These are phyloP conservation scores for Melitaea cinxia DNA, from an alignment of 1,140 invertebrate genomes.

Conservation along the genomic window DNA sequence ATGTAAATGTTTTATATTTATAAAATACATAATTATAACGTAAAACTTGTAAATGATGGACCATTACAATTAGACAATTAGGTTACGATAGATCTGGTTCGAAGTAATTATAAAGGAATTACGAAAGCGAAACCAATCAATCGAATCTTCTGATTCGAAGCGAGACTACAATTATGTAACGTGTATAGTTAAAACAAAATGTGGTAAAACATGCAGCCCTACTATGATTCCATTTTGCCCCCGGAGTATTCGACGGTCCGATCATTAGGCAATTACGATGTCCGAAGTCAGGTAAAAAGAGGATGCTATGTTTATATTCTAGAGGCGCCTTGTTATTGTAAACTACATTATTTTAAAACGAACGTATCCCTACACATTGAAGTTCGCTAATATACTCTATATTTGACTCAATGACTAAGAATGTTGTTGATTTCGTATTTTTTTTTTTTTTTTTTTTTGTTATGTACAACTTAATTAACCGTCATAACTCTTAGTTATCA, in stretches of 20 bases:
- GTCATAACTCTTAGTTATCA: too few species aligned
- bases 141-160: constrained; percentile 10
- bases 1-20: neutral
- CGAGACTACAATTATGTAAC: constrained; percentile 14
- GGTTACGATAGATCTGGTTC: constrained; percentile 30
- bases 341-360: constrained; percentile 15
- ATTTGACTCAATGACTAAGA: too few species aligned
- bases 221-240: constrained; percentile 19
- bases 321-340: constrained; percentile 13
- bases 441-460: too few species aligned
- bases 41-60: constrained; percentile 2
- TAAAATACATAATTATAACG: neutral
- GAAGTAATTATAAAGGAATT: constrained; percentile 31
- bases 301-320: constrained; percentile 22
- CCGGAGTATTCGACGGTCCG: constrained; percentile 23
- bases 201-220: constrained; percentile 32
- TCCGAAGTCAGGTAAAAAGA: constrained; percentile 47
- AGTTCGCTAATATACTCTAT: too few species aligned
- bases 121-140: constrained; percentile 32
- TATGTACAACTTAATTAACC: too few species aligned
- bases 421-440: too few species aligned
- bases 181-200: constrained; percentile 9
- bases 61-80: constrained; percentile 24
- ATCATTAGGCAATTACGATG: constrained; percentile 55
- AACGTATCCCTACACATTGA: neutral